Evolutionary conservation across 1,140 invertebrate genomes (phyloP), one percentile per base, ranked within the genome.

Genomic region (Drosophila bipectinata): DNA sequence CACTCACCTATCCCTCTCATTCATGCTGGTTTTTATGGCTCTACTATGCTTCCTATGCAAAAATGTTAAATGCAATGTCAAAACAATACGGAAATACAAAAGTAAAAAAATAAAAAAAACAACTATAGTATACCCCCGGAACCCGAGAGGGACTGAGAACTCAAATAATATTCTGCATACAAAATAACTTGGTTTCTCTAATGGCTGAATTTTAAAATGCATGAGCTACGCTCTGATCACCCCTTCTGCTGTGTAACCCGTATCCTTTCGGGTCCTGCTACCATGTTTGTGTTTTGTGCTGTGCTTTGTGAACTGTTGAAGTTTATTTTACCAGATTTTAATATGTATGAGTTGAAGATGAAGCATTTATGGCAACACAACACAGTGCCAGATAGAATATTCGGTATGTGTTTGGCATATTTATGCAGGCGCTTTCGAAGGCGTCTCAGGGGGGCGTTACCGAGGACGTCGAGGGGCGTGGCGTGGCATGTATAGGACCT

Each of bases 321-420:
- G 83, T 87, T 88, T 78, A 87, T 87, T 82, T 82, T 82, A 71
- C 59, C 79, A 87, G 83, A 87, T 87, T 87, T 87, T 82, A 87
- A 87, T 87, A 87, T 87, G 82, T 88, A 88, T 87, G 82, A 87
- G 82, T 69, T 68, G 78, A 88, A 82, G 78, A 87, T 82, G 78
- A 76, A 88, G 74, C 83, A 85, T 82, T 85, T 85, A 85, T 81
- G 69, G 51, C 64, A 54, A 68, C 54, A 74, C 30, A 79, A 18
- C 37, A 53, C 55, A 73, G 63, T 72, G 66, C 44, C 72, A 85
- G 81, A 77, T 85, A 68, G 47, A 74, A 74, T 45, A 39, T 53
- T 55, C 30, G 54, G 59, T 62, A 66, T 85, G 80, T 84, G 80
- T 77, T 48, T 69, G 58, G 80, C 73, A 85, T 85, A 84, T 84